phyloP scores from a whole-genome alignment of 2,113 vertebrate genomes.

The Taxidea taxus region DNA sequence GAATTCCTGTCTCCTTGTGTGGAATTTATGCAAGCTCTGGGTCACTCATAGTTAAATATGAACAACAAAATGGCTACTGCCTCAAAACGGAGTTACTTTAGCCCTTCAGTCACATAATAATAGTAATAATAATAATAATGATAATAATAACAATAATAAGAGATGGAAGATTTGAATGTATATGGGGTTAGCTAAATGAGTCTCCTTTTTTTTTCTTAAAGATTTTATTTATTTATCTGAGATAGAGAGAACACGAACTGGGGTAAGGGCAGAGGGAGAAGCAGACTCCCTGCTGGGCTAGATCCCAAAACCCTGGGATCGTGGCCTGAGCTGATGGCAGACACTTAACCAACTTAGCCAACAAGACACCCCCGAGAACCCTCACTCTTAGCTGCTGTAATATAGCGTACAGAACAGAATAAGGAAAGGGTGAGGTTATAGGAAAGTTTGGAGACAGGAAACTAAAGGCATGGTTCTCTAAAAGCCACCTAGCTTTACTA shows the following conservation, averaged over 20 bases:
- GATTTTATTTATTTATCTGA: background rate
- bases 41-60: too few species aligned
- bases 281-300: background rate
- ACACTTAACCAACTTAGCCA: background rate
- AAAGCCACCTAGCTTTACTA: background rate
- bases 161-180: background rate
- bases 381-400: background rate
- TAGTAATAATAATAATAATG: background rate
- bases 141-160: background rate
- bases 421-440: background rate
- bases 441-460: background rate
- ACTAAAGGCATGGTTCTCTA: background rate
- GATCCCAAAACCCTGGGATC: background rate
- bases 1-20: too few species aligned
- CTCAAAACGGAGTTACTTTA: too few species aligned
- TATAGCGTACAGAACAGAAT: background rate
- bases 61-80: too few species aligned
- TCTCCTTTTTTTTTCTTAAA: background rate
- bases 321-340: background rate
- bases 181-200: background rate
- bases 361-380: background rate
- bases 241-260: too few species aligned
- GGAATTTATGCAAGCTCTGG: too few species aligned
- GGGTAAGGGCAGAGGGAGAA: background rate
- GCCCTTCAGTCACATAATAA: background rate